phyloP scores from a whole-genome alignment of 1,140 invertebrate genomes.

The Trichoplusia ni region DNA sequence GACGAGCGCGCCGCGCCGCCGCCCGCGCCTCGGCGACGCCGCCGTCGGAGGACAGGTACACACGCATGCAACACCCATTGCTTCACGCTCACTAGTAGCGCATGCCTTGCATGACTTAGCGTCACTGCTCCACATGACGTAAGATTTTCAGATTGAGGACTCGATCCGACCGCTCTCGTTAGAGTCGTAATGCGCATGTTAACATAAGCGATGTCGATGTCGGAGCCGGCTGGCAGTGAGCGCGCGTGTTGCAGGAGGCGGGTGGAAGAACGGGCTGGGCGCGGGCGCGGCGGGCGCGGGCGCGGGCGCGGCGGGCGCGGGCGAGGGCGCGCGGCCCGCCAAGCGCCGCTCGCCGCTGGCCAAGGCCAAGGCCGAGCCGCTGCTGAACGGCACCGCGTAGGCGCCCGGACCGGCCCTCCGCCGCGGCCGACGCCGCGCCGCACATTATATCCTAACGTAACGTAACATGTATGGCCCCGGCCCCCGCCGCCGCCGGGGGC shows the following conservation, averaged over 20 bases:
- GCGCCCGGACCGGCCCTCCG: conserved; percentile 37
- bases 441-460: conserved; percentile 13
- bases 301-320: conserved; percentile 36
- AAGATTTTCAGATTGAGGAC: conserved; percentile 58
- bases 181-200: background rate
- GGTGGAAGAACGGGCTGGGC: conserved; percentile 76
- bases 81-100: background rate
- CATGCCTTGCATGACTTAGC: conserved; percentile 15
- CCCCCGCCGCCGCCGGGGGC: conserved; percentile 8
- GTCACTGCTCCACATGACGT: conserved; percentile 39
- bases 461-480: conserved; percentile 15
- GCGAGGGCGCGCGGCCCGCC: conserved; percentile 33
- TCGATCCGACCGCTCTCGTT: background rate
- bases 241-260: conserved; percentile 81
- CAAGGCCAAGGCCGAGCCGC: conserved; percentile 54
- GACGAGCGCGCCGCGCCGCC: conserved; percentile 54
- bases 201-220: background rate
- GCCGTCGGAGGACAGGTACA: conserved; percentile 57
- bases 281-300: conserved; percentile 47
- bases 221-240: background rate
- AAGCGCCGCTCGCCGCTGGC: conserved; percentile 44
- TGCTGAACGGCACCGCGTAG: conserved; percentile 56
- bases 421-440: conserved; percentile 55
- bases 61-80: conserved; percentile 12
- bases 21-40: conserved; percentile 45